phyloP scores from a whole-genome alignment of 2,888 invertebrate genomes.

The Rhogogaster chlorosoma region DNA sequence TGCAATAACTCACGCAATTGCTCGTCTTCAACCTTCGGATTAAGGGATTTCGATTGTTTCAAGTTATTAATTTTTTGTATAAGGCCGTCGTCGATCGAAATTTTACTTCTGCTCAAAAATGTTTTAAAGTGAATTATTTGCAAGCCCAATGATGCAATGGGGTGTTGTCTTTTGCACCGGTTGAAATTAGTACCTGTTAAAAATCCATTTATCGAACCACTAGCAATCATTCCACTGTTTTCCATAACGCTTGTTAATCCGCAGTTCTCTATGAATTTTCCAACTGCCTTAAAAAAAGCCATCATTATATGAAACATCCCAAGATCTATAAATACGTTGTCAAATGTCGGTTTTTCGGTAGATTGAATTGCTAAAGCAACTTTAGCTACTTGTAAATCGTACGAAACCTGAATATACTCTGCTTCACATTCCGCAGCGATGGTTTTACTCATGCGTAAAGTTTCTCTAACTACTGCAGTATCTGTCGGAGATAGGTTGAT shows the following conservation, averaged over 20 bases:
- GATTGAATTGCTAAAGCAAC: conserved; percentile 50
- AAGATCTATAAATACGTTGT: conserved; percentile 61
- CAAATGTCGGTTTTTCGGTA: conserved; percentile 53
- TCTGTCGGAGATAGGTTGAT: too few relatives aligned
- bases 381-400: conserved; percentile 3
- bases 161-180: conserved; percentile 62
- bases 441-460: too few relatives aligned
- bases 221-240: conserved; percentile 60
- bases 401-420: too few relatives aligned
- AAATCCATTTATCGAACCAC: conserved; percentile 63
- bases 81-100: too few relatives aligned
- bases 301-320: conserved; percentile 63
- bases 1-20: neutral
- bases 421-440: too few relatives aligned
- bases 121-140: neutral
- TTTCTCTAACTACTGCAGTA: too few relatives aligned
- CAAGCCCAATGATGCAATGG: conserved; percentile 50
- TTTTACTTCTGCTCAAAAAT: neutral
- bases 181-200: conserved; percentile 65
- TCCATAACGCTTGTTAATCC: conserved; percentile 63
- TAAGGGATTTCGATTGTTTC: neutral
- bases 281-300: conserved; percentile 59
- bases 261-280: conserved; percentile 58
- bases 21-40: neutral
- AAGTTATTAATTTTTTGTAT: neutral